Base-by-base conservation (phyloP, 2,888 invertebrate species). In the Hemithea aestivaria region DNA sequence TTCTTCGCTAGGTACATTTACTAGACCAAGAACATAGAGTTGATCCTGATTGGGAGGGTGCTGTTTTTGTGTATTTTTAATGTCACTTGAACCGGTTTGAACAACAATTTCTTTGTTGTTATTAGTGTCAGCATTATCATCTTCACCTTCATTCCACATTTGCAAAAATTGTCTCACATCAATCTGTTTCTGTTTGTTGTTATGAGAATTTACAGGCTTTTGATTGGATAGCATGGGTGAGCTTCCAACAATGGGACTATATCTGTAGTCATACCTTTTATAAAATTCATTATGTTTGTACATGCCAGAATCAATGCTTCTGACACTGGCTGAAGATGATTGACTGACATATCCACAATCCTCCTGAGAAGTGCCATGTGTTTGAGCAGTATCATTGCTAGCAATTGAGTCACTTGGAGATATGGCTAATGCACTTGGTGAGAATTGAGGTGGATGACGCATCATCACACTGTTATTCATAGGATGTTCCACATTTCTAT, bases 141-240 rank as follows among this genome's bases (percentile, higher is more conserved):
- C 88, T 61, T 85, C 87, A 27, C 82, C 87, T 65, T 88, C 88
- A 76, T 78, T 87, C 88, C 88, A 88, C 77, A 78, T 85, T 73
- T 83, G 78, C 28, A 87, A 62, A 66, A 82, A 88, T 53, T 88
- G 87, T 47, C 87, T 70, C 2, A 88, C 78, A 74, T 87, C 55
- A 49, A 87, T 71, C 49, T 67, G 63, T 45, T 77, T 77, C 49
- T 67, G 64, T 46, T 77, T 77, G 51, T 73, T 82, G 22, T 70
- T 67, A 61, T 73, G 75, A 9, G 68, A 23, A 50, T 55, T 63
- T 35, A 69, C 65, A 45, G 53, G 38, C 55, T 70, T 16, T 16
- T 2, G 16, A 16, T 16, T 79, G 25, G 58, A 44, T 36, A 58
- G 54, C 47, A 58, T 51, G 34, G 58, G 48, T 26, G 67, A 49